phyloP scores from a whole-genome alignment of 2,888 invertebrate species.

The Gymnosoma rotundatum region DNA sequence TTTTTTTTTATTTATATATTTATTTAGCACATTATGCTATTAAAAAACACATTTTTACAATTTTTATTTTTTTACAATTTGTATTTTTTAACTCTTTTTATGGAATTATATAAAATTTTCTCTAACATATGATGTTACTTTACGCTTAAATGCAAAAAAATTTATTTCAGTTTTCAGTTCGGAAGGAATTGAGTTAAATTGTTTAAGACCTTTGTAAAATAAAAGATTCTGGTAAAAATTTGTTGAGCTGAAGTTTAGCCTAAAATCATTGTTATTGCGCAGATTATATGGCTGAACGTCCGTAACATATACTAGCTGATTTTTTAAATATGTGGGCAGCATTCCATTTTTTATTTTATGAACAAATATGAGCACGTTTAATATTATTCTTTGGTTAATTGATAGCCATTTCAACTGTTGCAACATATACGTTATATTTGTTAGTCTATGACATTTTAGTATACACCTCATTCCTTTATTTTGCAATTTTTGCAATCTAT shows the following conservation, averaged over 20 bases:
- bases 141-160: too few species aligned
- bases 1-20: too few species aligned
- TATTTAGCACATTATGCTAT: too few species aligned
- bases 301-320: not conserved
- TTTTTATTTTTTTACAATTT: too few species aligned
- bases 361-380: not conserved
- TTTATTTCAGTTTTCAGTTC: too few species aligned
- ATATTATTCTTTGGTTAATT: not conserved
- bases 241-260: not conserved
- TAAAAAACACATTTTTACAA: too few species aligned
- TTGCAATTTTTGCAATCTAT: not conserved
- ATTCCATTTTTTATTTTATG: not conserved
- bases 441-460: not conserved
- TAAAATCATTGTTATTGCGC: not conserved
- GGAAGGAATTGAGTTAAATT: too few species aligned
- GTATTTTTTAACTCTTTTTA: too few species aligned
- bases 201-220: too few species aligned
- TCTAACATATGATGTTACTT: too few species aligned
- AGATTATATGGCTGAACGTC: slow-evolving; percentile 4
- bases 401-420: not conserved
- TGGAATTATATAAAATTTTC: too few species aligned
- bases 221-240: not conserved
- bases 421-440: not conserved
- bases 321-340: not conserved
- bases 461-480: slow-evolving; percentile 6